phyloP scores from a whole-genome alignment of 2,113 vertebrate genomes.

The Indicator indicator region DNA sequence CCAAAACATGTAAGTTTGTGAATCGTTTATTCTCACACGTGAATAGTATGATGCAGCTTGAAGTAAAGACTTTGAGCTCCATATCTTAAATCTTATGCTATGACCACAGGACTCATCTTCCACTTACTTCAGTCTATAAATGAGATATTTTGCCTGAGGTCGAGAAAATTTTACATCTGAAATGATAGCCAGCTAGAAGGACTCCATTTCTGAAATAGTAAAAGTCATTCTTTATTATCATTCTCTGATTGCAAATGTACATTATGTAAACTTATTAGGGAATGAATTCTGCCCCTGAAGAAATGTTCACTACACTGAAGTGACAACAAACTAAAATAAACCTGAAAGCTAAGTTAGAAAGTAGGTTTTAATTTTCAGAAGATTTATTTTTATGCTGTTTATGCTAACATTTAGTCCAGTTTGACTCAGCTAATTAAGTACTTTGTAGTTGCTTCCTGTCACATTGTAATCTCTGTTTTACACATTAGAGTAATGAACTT shows the following conservation, averaged over 20 bases:
- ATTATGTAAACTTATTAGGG: slow-evolving; percentile 25
- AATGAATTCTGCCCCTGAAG: slow-evolving; percentile 6
- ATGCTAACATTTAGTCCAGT: not conserved
- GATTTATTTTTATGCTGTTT: slow-evolving; percentile 25
- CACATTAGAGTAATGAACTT: slow-evolving; percentile 37
- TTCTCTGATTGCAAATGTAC: not conserved
- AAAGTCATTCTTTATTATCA: slow-evolving; percentile 3
- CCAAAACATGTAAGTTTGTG: not conserved
- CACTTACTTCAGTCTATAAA: not conserved
- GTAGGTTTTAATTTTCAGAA: not conserved
- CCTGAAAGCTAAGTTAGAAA: slow-evolving; percentile 23
- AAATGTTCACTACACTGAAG: not conserved
- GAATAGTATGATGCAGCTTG: not conserved
- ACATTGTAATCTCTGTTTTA: slow-evolving; percentile 27
- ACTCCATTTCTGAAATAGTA: not conserved
- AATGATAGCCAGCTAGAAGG: not conserved
- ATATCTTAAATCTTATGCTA: not conserved
- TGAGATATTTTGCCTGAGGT: not conserved
- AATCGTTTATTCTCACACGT: not conserved
- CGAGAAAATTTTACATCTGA: not conserved
- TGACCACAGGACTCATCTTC: not conserved
- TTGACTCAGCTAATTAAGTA: slow-evolving; percentile 3
- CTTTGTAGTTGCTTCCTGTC: not conserved
- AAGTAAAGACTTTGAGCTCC: not conserved
- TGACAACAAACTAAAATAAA: not conserved